phyloP scores from a whole-genome alignment of 1,140 invertebrate species.

The Plectus sambesii region DNA sequence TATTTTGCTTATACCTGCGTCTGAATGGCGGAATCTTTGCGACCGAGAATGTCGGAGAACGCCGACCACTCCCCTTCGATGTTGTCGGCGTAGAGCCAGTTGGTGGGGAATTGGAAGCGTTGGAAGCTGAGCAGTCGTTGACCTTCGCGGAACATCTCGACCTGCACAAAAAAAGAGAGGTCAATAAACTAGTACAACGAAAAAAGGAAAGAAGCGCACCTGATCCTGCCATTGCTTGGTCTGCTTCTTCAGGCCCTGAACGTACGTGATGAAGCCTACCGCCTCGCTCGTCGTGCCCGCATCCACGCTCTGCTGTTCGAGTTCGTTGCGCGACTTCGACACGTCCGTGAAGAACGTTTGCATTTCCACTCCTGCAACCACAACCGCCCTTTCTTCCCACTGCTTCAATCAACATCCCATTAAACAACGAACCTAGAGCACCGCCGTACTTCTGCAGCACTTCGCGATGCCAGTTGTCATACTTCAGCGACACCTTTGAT shows the following conservation, averaged over 20 bases:
- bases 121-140: slow-evolving; percentile 91
- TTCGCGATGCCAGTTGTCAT: slow-evolving; percentile 99
- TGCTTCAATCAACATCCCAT: slow-evolving; percentile 87
- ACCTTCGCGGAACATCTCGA: slow-evolving; percentile 64
- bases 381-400: too few species aligned
- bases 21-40: slow-evolving; percentile 94
- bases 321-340: slow-evolving; percentile 81
- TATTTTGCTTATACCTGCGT: slow-evolving; percentile 60
- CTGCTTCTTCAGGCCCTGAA: slow-evolving; percentile 89
- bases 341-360: slow-evolving; percentile 77
- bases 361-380: slow-evolving; percentile 84
- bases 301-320: slow-evolving; percentile 94
- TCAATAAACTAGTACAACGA: too few species aligned
- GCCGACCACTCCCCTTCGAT: slow-evolving; percentile 99
- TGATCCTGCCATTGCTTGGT: slow-evolving; percentile 66
- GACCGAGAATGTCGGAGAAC: slow-evolving; percentile 94
- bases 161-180: slow-evolving; percentile 19
- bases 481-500: slow-evolving; percentile 94
- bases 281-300: slow-evolving; percentile 87
- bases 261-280: slow-evolving; percentile 94
- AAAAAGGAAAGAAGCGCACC: too few species aligned
- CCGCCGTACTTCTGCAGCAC: slow-evolving; percentile 89
- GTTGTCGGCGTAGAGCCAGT: slow-evolving; percentile 96
- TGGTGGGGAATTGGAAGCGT: slow-evolving; percentile 87
- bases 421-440: slow-evolving; percentile 76